Evolutionary conservation across 2,113 vertebrate species (phyloP), one percentile per base, ranked within the genome.

Genomic region (Uria lomvia): DNA sequence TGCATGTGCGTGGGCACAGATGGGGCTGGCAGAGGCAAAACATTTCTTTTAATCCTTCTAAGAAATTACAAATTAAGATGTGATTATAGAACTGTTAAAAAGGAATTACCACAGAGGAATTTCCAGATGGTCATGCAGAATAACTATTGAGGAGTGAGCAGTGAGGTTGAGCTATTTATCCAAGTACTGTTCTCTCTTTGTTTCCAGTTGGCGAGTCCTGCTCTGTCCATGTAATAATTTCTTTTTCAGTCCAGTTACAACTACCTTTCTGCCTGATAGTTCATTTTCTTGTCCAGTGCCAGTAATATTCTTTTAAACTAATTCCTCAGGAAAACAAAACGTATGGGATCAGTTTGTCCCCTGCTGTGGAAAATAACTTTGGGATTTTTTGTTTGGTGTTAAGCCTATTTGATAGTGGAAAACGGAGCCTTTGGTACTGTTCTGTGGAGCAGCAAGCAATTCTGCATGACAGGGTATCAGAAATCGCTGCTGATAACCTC

Each of bases 21-120:
- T 94, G 95, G 77, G 47, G 17, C 90, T 93, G 77, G 83, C 66
- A 82, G 68, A 94, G 59, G 23, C 5, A 9, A 94, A 89, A 56
- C 23, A n/a, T 50, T 96, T 75, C 72, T 96, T 92, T 84, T 79
- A 94, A 96, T 95, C 87, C 71, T 97, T 95, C 73, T 82, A 92
- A 95, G 91, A 97, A 97, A 95, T 92, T 47, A 66, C 70, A 86
- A 92, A 97, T 97, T 96, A 95, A 79, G 81, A 91, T 92, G 66
- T 89, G 88, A 96, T 97, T 94, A 96, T 75, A 73, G 88, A 83
- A 88, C 58, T 87, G 89, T 92, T 94, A 72, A 86, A 96, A 97
- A 92, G 58, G 38, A 96, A 95, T 94, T 86, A 74, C 65, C 72
- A 85, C 83, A 73, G 80, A 95, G 86, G 80, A 95, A 88, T 94